phyloP scores from a whole-genome alignment of 2,113 vertebrate genomes.

The Myotis brandtii region DNA sequence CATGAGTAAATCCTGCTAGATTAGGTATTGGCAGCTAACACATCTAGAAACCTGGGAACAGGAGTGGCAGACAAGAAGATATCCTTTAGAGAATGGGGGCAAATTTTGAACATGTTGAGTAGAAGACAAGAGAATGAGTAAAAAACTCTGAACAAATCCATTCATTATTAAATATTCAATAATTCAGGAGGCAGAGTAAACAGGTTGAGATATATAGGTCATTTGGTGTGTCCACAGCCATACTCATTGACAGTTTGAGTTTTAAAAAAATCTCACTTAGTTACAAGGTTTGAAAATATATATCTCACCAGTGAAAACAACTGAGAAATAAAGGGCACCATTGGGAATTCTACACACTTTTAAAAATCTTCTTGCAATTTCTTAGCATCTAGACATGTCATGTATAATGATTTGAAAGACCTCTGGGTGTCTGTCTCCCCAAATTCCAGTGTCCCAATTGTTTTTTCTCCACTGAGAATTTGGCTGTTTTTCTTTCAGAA shows the following conservation, averaged over 20 bases:
- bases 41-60: neutral
- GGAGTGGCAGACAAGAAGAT: neutral
- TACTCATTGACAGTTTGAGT: neutral
- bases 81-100: neutral
- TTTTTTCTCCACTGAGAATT: slow-evolving; percentile 45
- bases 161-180: slow-evolving; percentile 45
- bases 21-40: neutral
- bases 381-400: slow-evolving; percentile 17
- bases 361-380: slow-evolving; percentile 15
- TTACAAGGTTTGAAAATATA: slow-evolving; percentile 47
- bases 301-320: slow-evolving; percentile 56
- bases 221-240: neutral
- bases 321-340: slow-evolving; percentile 20
- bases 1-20: neutral
- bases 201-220: neutral
- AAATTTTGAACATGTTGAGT: neutral
- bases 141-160: neutral
- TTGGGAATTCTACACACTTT: slow-evolving; percentile 19
- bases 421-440: neutral
- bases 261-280: slow-evolving; percentile 4
- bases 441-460: slow-evolving; percentile 35
- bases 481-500: slow-evolving; percentile 24
- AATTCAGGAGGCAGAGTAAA: neutral
- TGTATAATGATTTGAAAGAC: slow-evolving; percentile 11
- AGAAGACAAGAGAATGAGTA: neutral